Evolutionary conservation across 2,888 invertebrate genomes (phyloP).

Genomic region (Parnassius orleans): DNA sequence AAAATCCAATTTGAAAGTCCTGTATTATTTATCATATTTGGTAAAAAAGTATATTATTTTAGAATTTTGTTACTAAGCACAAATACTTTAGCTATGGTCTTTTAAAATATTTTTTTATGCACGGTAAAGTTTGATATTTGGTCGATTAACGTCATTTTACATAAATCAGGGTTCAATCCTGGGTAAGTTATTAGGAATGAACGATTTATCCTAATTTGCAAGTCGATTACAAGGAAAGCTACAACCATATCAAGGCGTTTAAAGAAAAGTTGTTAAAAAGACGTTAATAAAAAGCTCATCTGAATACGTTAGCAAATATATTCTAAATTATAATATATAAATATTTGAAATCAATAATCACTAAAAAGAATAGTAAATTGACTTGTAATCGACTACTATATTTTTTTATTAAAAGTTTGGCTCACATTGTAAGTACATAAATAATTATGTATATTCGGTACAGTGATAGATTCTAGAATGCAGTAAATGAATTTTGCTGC

Average conservation of each 20-base stretch:
- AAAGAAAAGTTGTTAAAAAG: no score
- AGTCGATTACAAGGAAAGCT: neutral
- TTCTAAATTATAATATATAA: no score
- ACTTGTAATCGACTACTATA: neutral
- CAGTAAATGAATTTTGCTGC: neutral
- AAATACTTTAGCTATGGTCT: no score
- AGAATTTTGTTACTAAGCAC: no score
- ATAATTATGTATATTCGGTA: slow-evolving; percentile 9
- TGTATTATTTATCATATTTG: no score
- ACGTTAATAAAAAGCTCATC: no score
- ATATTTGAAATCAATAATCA: no score
- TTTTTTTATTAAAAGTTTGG: slow-evolving; percentile 1
- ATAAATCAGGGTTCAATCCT: slow-evolving; percentile 13
- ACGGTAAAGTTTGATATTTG: neutral
- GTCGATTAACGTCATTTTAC: slow-evolving; percentile 20
- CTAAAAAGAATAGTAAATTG: neutral
- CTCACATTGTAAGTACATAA: slow-evolving; percentile 1
- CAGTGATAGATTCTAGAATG: neutral
- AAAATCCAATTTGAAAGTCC: neutral
- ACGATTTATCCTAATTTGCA: neutral
- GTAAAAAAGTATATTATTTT: no score
- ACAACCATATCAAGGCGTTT: no score
- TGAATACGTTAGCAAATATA: no score
- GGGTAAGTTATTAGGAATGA: slow-evolving; percentile 10
- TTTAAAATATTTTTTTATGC: neutral